Percentiles rank a stretch among this genome's conserved stretches.
Evolutionary conservation across 1,140 invertebrate genomes (phyloP).

Genomic region (Nautilus pompilius): DNA sequence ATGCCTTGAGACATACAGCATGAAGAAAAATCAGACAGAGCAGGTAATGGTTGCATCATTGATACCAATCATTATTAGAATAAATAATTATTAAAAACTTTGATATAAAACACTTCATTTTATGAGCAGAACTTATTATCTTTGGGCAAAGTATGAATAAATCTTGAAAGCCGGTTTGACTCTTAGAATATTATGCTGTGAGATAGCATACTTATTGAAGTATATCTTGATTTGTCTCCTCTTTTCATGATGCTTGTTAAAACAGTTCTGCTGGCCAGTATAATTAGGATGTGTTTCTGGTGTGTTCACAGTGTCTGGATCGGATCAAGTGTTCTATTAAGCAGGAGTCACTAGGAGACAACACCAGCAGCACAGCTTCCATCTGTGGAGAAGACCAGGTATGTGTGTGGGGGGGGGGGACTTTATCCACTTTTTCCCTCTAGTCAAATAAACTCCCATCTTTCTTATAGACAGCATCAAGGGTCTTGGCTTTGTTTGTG

Average conservation of each 20-base stretch:
- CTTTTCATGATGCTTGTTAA: neutral
- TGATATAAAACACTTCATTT: slow-evolving; percentile 2
- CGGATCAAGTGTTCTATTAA: slow-evolving; percentile 72
- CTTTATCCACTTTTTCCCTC: too few relatives aligned
- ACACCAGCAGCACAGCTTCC: slow-evolving; percentile 25
- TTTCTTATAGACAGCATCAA: too few relatives aligned
- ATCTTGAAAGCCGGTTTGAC: too few relatives aligned
- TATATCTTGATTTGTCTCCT: neutral
- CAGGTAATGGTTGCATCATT: slow-evolving; percentile 67
- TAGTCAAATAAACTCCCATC: too few relatives aligned
- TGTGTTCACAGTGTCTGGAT: slow-evolving; percentile 65
- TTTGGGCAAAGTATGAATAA: too few relatives aligned
- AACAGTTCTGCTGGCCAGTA: neutral
- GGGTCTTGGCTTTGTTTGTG: neutral
- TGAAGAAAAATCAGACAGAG: slow-evolving; percentile 83
- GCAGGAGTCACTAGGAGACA: slow-evolving; percentile 68
- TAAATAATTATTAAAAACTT: neutral
- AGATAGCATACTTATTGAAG: neutral
- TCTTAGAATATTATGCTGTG: neutral
- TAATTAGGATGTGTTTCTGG: neutral
- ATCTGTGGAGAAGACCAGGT: slow-evolving; percentile 49
- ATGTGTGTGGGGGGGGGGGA: neutral
- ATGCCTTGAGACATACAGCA: slow-evolving; percentile 90
- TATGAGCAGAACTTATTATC: too few relatives aligned
- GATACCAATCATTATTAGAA: neutral